These are phyloP conservation scores for Suncus etruscus DNA, from an alignment of 2,113 vertebrate species.

Conservation along the genomic window DNA sequence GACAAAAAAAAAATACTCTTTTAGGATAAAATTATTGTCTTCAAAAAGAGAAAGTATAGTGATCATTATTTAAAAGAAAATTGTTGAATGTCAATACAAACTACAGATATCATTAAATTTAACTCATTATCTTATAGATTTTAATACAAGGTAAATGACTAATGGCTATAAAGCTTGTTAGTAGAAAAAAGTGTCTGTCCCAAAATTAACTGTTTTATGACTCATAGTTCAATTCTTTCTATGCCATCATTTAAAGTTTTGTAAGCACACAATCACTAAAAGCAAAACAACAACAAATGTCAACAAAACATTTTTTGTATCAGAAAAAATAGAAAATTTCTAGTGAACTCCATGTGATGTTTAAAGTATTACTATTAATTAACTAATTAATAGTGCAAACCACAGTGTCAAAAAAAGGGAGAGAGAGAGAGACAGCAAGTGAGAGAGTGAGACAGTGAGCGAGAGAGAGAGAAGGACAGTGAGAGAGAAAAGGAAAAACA, in stretches of 20 bases:
- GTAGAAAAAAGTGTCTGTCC: background rate
- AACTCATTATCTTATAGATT: background rate
- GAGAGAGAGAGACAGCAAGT: too few species aligned
- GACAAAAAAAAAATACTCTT: background rate
- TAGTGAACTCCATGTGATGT: background rate
- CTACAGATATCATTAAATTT: background rate
- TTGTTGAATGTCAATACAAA: background rate
- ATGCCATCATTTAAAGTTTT: background rate
- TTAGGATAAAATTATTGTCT: background rate
- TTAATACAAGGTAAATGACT: background rate
- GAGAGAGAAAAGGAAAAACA: too few species aligned
- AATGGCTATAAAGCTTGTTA: background rate
- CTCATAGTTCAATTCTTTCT: background rate
- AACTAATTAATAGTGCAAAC: too few species aligned
- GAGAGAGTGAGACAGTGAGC: too few species aligned
- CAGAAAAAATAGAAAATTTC: background rate
- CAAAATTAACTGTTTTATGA: background rate
- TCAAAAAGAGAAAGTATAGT: background rate
- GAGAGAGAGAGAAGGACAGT: too few species aligned
- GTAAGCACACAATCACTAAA: background rate
- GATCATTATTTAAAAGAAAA: background rate
- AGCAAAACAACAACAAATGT: background rate
- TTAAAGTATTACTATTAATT: background rate
- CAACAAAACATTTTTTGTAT: background rate
- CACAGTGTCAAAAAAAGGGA: too few species aligned